Evolutionary conservation across 2,113 vertebrate genomes (phyloP).

Genomic region (Channa argus): DNA sequence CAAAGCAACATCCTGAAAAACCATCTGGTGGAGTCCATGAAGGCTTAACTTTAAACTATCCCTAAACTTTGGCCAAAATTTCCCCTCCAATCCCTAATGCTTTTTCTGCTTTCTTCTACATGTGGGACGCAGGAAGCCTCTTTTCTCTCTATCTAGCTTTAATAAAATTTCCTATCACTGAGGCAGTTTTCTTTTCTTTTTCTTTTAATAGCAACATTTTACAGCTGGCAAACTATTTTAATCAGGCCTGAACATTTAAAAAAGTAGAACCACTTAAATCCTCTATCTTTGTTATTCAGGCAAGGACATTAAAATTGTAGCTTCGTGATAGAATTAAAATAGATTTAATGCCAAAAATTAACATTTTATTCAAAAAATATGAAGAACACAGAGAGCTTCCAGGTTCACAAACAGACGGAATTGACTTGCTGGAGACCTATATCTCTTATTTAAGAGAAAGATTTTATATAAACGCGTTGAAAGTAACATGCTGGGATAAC

Average conservation of each 20-base stretch:
- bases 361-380: neutral
- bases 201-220: neutral
- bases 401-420: neutral
- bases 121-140: slow-evolving; percentile 26
- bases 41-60: slow-evolving; percentile 3
- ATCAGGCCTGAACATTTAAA: neutral
- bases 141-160: slow-evolving; percentile 11
- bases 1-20: slow-evolving; percentile 1
- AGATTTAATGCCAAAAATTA: neutral
- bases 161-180: slow-evolving; percentile 29
- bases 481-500: too few species aligned
- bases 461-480: too few species aligned
- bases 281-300: neutral
- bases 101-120: slow-evolving; percentile 8
- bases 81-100: slow-evolving; percentile 1
- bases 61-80: slow-evolving; percentile 10
- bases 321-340: neutral
- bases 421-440: too few species aligned
- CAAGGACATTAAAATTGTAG: neutral
- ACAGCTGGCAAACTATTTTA: neutral
- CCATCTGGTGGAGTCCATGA: neutral
- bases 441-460: too few species aligned
- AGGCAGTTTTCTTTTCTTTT: neutral
- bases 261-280: neutral
- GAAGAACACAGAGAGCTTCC: neutral